Base-by-base conservation (phyloP, 2,797 vertebrate genomes). In the Tapera naevia region DNA sequence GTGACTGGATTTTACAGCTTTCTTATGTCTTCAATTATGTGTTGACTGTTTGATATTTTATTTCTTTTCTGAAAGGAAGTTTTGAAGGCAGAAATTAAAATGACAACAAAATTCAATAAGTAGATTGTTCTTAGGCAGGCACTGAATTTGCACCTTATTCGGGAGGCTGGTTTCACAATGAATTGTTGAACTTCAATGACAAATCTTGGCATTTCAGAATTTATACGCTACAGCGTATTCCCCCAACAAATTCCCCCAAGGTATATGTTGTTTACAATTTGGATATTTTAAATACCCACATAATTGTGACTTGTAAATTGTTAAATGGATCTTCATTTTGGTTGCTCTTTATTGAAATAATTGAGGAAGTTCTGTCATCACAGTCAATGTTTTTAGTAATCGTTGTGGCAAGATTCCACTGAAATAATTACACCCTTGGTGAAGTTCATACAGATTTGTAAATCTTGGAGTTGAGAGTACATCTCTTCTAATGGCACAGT, bases 181-280 rank as follows among this genome's bases (percentile, higher is more conserved):
- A 57, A 35, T 53, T 73, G 16, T n/a, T 83, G 30, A 33, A 81
- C 62, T 79, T 92, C 72, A 19, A 72, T 35, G 43, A 75, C 50
- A 81, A 90, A 93, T 80, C 13, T 39, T 94, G 78, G 18, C 50
- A 37, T 93, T 88, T 88, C 37, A 89, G 46, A 58, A 75, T 82
- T 84, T 23, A 18, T 81, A 33, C 37, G 54, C 35, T 45, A 15
- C 50, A 90, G n/a, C n/a, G n/a, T n/a, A n/a, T n/a, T n/a, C n/a
- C n/a, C n/a, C n/a, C n/a, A 90, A 94, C 3, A 91, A 74, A 93
- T 70, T 88, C 18, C 14, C 53, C 57, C 13, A 37, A 80, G 74
- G 14, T 27, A 17, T 24, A 28, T 50, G 18, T 46, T 81, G 73
- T 43, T 88, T 93, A 71, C 18, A 37, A 24, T 39, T 88, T 62